Evolutionary conservation across 1,140 invertebrate genomes (phyloP), one percentile per base, ranked within the genome.

Genomic region (Apolygus lucorum): DNA sequence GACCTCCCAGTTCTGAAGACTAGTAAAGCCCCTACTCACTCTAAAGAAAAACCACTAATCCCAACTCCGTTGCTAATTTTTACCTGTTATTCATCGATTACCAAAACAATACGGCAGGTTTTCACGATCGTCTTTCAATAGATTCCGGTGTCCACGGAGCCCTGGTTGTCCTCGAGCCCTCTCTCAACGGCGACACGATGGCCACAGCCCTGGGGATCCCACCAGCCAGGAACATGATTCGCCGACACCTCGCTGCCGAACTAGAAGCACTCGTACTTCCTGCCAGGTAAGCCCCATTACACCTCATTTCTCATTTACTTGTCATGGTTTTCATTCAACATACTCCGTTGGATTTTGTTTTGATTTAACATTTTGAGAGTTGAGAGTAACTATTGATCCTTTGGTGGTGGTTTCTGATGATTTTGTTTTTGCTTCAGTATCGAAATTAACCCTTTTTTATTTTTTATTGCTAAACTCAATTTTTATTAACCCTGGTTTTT

Each of bases 101-200:
- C n/a, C n/a, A n/a, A n/a, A n/a, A n/a, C n/a, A n/a, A n/a, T n/a
- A n/a, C n/a, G n/a, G n/a, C n/a, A n/a, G n/a, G n/a, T n/a, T n/a
- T n/a, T n/a, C n/a, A n/a, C n/a, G n/a, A n/a, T n/a, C n/a, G n/a
- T n/a, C n/a, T n/a, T n/a, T n/a, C n/a, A n/a, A n/a, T 78, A 91
- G 92, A 95, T 77, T 94, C 91, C 77, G 94, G 94, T 73, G 92
- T 97, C 0, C 93, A 96, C 76, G 93, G 94, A 72, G 93, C 92
- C 14, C 80, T 97, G 69, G 91, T 95, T 22, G 93, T 96, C 34
- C 79, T 96, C 73, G 94, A 97, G 76, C 90, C 92, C 21, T 92
- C 91, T 1, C 95, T 97, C 79, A 94, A 89, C 68, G 91, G 93
- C 27, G 94, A 96, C 77, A 94, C 92, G 52, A 93, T 97, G 87